Percentiles rank a stretch among this genome's conserved stretches.
Conservation (phyloP, 2,113 vertebrate genomes). For the Circaetus cinerascens region DNA sequence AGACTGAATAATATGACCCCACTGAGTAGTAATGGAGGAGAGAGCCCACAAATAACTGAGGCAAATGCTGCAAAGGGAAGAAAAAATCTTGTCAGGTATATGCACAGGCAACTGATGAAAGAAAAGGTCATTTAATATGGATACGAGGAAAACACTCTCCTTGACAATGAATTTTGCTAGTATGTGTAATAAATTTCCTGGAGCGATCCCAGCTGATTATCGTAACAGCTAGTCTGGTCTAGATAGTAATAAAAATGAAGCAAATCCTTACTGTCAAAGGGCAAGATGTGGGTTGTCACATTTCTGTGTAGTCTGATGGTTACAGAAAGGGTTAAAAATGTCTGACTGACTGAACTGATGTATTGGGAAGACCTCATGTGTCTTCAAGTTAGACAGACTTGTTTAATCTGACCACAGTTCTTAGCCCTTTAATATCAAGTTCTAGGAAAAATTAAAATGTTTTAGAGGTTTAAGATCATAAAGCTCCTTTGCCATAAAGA, state of each 20-base stretch:
- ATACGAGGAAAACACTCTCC: not conserved
- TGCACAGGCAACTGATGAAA: not conserved
- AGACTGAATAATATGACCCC: not conserved
- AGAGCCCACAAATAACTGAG: not conserved
- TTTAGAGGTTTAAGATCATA: constrained; percentile 52
- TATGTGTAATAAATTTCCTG: not conserved
- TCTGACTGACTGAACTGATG: not conserved
- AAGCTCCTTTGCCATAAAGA: constrained; percentile 43
- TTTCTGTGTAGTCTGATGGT: not conserved
- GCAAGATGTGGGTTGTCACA: not conserved
- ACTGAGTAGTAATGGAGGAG: not conserved
- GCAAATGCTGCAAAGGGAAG: not conserved
- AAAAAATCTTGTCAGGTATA: not conserved
- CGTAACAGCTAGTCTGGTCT: not conserved
- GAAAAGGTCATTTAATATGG: not conserved
- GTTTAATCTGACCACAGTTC: not conserved
- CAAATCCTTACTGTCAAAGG: not conserved
- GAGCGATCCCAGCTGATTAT: not conserved
- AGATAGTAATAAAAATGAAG: not conserved
- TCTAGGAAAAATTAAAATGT: constrained; percentile 14
- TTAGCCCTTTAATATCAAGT: not conserved
- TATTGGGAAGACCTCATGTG: not conserved
- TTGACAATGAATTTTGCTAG: not conserved
- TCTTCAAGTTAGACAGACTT: not conserved
- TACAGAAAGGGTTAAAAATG: not conserved